Evolutionary conservation across 2,888 invertebrate genomes (phyloP), one percentile per base, ranked within the genome.

Genomic region (Papilio gigon): DNA sequence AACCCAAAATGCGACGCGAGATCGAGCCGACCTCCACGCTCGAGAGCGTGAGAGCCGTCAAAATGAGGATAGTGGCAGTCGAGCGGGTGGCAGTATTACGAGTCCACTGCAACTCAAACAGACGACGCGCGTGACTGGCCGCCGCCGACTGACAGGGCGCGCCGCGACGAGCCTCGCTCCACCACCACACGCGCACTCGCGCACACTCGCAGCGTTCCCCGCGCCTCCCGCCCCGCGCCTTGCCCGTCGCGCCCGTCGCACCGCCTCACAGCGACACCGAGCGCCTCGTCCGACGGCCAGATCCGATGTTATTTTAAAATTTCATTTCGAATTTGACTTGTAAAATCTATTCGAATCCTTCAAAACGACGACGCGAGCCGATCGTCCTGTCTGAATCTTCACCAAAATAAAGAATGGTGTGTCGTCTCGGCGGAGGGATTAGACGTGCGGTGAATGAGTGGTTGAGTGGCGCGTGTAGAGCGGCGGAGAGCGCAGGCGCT

Each of bases 71-170:
- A 80, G 81, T 81, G 80, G 87, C 86, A 86, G 85, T 85, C 85
- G 82, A 77, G 84, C 83, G 84, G 83, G 71, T 82, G 76, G 81
- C 80, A 84, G 80, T 84, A 82, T 85, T 84, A 83, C 83, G 77
- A 76, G 72, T 80, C 76, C 77, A 76, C 83, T 72, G 80, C 82
- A 84, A 84, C 79, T 77, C 82, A 80, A 79, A 87, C 88, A 87
- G 85, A 89, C 90, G 87, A 88, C 89, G 86, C 88, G 91, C 88
- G 89, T 88, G 91, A 88, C 88, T 90, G 85, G 89, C 88, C 85
- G 88, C 86, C 90, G 90, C 87, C 90, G 88, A 91, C 91, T 91
- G 90, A 90, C 88, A 89, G 88, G 83, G 86, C 89, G 89, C 88
- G 87, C 88, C 87, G 88, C 87, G 85, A 80, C 87, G 84, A 84